Evolutionary conservation across 2,888 invertebrate species (phyloP).

Genomic region (Molanna angustata): DNA sequence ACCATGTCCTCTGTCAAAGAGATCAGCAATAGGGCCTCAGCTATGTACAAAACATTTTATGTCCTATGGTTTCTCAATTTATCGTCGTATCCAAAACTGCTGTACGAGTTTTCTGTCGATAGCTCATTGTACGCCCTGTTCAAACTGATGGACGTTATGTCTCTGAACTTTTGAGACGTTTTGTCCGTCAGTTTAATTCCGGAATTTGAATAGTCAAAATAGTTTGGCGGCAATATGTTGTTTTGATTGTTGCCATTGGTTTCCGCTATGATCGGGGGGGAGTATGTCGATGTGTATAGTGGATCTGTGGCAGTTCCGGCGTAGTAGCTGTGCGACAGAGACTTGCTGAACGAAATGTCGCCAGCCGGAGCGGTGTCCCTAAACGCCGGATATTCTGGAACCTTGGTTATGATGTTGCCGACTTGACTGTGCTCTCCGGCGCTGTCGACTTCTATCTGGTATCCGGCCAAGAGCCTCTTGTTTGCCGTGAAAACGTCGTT

Average conservation of each 20-base stretch:
- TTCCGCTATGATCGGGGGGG: slow-evolving; percentile 6
- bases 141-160: slow-evolving; percentile 21
- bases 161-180: slow-evolving; percentile 21
- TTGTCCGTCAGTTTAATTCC: slow-evolving; percentile 25
- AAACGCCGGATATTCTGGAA: slow-evolving; percentile 3
- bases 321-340: slow-evolving; percentile 44
- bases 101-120: slow-evolving; percentile 4
- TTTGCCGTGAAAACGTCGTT: slow-evolving; percentile 32
- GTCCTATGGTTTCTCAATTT: slow-evolving; percentile 30
- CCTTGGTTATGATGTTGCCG: slow-evolving; percentile 18
- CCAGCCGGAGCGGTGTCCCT: slow-evolving; percentile 17
- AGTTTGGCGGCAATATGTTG: slow-evolving; percentile 30
- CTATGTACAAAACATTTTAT: too few species aligned
- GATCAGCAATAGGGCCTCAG: too few species aligned
- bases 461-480: slow-evolving; percentile 25
- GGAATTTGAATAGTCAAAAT: slow-evolving; percentile 20
- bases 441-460: slow-evolving; percentile 15
- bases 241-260: not conserved
- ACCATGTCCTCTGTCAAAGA: too few species aligned
- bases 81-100: slow-evolving; percentile 12
- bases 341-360: slow-evolving; percentile 41
- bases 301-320: slow-evolving; percentile 39
- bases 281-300: slow-evolving; percentile 15
- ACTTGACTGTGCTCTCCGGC: slow-evolving; percentile 18
- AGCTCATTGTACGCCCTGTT: slow-evolving; percentile 14